Base-by-base conservation (phyloP, 2,113 vertebrate genomes). In the Protomyctophum bolini region DNA sequence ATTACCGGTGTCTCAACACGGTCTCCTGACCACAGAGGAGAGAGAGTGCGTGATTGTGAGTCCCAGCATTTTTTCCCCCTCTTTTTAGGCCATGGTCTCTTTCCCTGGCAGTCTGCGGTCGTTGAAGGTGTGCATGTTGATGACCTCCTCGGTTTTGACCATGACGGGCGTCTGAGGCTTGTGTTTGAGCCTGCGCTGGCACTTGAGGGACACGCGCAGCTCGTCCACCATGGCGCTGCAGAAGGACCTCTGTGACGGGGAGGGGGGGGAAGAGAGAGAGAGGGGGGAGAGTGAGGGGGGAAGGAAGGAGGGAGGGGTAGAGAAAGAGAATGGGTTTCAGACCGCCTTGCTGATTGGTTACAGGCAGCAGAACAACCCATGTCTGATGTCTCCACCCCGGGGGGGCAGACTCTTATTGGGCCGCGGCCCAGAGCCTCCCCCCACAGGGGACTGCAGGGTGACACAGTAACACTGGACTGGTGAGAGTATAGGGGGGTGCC, bases 61-160 rank as follows among this genome's bases (percentile, higher is more conserved):
- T 41, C 5, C 33, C 33, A 3, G 33, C 5, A 4, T 41, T 1
- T 41, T 41, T 41, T 41, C 4, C 33, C 33, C 33, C 33, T 41
- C 5, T 41, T 87, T 94, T 94, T 91, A 99, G 82, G 97, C 96
- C 96, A 98, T 99, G 91, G 97, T 98, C 94, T 98, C 97, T 95
- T 99, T 99, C 91, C 97, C 97, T 74, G 97, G 97, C 93, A 99
- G 94, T 93, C 97, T 95, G 93, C 97, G 96, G 94, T 99, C 97
- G 81, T 98, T 98, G 92, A 98, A 98, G 1, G 97, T 98, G 93
- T 99, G 97, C 97, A 98, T 98, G 96, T 98, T 99, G 95, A 99
- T 98, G 83, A 98, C 96, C 91, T 98, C 97, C 91, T 98, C 97
- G 68, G 97, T 98, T 93, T 98, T 98, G 91, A 97, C 96, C 92